Percentiles rank a stretch among this genome's conserved stretches.
These are phyloP conservation scores for Excalfactoria chinensis DNA, from an alignment of 2,113 vertebrate species.

Conservation along the genomic window DNA sequence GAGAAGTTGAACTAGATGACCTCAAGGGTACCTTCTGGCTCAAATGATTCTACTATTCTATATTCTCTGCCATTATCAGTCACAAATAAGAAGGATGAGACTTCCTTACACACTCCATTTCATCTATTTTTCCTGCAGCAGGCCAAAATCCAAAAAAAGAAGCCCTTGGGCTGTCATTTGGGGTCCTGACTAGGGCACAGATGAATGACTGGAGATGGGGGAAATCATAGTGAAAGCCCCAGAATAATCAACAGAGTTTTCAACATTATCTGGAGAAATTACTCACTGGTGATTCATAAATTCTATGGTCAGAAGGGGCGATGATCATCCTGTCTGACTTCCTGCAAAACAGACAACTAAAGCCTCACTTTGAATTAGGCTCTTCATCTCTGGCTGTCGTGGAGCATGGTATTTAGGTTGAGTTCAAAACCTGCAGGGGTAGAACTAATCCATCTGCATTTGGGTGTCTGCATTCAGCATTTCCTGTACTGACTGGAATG, in stretches of 20 bases:
- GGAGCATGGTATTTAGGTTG: neutral
- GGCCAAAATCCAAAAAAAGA: slow-evolving; percentile 19
- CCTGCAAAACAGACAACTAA: slow-evolving; percentile 1
- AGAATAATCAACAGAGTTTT: slow-evolving; percentile 33
- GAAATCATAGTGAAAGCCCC: slow-evolving; percentile 52
- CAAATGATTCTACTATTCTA: no score
- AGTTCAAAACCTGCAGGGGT: neutral
- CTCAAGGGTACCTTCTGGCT: no score
- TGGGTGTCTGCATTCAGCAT: neutral
- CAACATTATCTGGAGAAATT: slow-evolving; percentile 47
- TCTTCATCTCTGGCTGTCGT: neutral
- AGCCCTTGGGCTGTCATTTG: neutral
- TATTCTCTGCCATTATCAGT: neutral
- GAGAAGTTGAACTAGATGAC: no score
- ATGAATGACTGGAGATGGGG: slow-evolving; percentile 22
- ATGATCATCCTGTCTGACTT: neutral
- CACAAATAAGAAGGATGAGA: neutral
- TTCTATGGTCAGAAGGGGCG: neutral
- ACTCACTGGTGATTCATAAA: slow-evolving; percentile 59
- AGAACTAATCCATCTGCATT: neutral
- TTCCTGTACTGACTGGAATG: neutral
- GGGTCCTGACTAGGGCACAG: neutral
- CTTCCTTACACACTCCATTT: neutral
- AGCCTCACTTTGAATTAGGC: neutral
- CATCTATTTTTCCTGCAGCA: neutral